Percentiles rank a stretch among this genome's conserved stretches.
These are phyloP conservation scores for Trichonephila clavipes DNA, from an alignment of 1,140 invertebrate species.

Conservation along the genomic window DNA sequence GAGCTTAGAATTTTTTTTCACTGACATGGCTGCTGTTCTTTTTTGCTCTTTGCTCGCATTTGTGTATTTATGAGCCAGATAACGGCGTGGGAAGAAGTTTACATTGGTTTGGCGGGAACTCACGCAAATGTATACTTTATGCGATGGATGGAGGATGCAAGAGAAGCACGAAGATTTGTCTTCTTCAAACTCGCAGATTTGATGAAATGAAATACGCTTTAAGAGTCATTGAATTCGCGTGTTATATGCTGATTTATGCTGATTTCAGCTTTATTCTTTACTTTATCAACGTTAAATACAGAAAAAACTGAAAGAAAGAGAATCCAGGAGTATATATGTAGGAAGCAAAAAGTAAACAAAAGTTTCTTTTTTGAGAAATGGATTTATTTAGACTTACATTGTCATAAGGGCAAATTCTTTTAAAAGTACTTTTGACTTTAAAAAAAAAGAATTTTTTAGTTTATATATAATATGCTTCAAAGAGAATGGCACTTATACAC, in stretches of 20 bases:
- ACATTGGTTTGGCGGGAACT: slow-evolving; percentile 3
- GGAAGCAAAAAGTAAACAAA: no score
- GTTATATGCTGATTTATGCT: slow-evolving; percentile 35
- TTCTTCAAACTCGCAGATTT: not conserved
- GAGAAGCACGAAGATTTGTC: not conserved
- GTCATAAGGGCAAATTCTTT: no score
- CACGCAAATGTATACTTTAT: slow-evolving; percentile 37
- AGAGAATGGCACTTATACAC: no score
- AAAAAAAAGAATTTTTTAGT: no score
- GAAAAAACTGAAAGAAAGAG: not conserved
- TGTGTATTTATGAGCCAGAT: slow-evolving; percentile 21
- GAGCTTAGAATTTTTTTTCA: not conserved
- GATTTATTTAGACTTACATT: no score
- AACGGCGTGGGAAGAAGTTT: not conserved
- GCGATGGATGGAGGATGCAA: not conserved
- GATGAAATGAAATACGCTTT: slow-evolving; percentile 12
- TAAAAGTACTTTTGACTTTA: no score
- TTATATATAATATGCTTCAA: no score
- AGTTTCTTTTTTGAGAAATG: no score
- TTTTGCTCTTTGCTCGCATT: not conserved
- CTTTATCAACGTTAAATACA: not conserved
- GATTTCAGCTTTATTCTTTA: not conserved
- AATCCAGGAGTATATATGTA: not conserved
- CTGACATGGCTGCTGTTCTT: not conserved
- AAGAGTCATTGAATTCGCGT: slow-evolving; percentile 29